Conservation (phyloP, 2,113 vertebrate genomes). For the Cochlearius cochlearius region DNA sequence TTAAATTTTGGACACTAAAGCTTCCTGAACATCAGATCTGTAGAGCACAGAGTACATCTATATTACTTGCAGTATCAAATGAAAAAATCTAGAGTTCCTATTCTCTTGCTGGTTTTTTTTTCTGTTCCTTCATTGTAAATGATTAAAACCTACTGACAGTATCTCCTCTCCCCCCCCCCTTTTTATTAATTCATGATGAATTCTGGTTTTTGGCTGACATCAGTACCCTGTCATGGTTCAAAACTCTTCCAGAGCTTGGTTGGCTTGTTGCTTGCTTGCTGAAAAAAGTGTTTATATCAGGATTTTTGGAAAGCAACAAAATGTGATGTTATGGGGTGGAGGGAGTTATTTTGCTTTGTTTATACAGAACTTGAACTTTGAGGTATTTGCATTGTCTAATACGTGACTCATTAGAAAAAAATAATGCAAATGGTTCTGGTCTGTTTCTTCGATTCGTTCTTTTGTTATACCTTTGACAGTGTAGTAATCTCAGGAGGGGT, state of each 20-base stretch:
- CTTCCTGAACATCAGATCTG: neutral
- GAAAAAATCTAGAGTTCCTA: neutral
- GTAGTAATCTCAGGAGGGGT: neutral
- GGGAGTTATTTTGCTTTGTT: neutral
- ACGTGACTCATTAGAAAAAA: neutral
- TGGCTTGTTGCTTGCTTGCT: slow-evolving; percentile 35
- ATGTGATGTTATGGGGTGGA: neutral
- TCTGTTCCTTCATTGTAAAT: neutral
- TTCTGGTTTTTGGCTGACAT: slow-evolving; percentile 52
- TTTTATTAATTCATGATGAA: slow-evolving; percentile 50
- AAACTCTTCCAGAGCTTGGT: slow-evolving; percentile 16
- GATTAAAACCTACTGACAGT: slow-evolving; percentile 46
- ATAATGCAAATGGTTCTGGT: neutral
- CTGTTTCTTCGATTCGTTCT: neutral
- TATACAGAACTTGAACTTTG: neutral
- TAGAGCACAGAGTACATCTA: neutral
- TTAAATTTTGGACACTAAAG: neutral
- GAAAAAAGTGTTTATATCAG: slow-evolving; percentile 19
- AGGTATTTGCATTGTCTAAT: neutral
- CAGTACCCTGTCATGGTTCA: neutral
- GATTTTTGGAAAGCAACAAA: slow-evolving; percentile 36
- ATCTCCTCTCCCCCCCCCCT: neutral
- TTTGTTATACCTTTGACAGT: neutral
- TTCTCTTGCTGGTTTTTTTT: neutral
- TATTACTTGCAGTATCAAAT: neutral